A percentile compares a stretch with the other conserved stretches of the same genome.
Conservation (phyloP, 2,797 vertebrate species). For the Sebastolobus altivelis region DNA sequence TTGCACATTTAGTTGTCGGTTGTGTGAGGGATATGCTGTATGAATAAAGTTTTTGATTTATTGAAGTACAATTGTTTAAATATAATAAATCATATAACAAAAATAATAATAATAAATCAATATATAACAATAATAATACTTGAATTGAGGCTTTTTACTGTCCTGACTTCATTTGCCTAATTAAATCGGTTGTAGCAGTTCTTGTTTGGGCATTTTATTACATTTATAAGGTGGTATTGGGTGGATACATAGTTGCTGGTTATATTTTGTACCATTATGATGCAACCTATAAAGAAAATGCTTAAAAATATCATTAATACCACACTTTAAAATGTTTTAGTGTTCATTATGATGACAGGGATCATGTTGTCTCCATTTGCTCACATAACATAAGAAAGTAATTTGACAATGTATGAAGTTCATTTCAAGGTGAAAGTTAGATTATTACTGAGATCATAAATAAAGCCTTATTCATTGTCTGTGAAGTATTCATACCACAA, state of each 20-base stretch:
- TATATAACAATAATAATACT: not conserved
- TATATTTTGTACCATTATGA: not conserved
- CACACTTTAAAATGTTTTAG: too few relatives aligned
- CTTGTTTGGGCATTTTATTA: not conserved
- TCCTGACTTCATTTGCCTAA: not conserved
- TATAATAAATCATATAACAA: not conserved
- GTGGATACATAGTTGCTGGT: not conserved
- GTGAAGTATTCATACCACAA: not conserved
- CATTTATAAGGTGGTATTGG: not conserved
- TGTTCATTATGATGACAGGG: not conserved
- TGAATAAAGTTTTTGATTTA: slow-evolving; percentile 40
- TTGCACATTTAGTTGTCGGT: slow-evolving; percentile 37
- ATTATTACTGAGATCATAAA: not conserved
- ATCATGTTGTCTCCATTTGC: not conserved
- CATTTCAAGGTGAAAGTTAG: not conserved
- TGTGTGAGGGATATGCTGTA: slow-evolving; percentile 38
- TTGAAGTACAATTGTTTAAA: not conserved
- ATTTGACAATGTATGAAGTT: not conserved
- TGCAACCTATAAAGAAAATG: not conserved
- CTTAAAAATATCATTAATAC: not conserved
- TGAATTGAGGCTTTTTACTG: not conserved
- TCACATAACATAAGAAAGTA: not conserved
- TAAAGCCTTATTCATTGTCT: not conserved
- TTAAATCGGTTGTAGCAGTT: not conserved
- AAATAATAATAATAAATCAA: not conserved